A percentile compares a stretch with the other conserved stretches of the same genome.
Conservation (phyloP, 2,113 vertebrate species). For the Martes martes region DNA sequence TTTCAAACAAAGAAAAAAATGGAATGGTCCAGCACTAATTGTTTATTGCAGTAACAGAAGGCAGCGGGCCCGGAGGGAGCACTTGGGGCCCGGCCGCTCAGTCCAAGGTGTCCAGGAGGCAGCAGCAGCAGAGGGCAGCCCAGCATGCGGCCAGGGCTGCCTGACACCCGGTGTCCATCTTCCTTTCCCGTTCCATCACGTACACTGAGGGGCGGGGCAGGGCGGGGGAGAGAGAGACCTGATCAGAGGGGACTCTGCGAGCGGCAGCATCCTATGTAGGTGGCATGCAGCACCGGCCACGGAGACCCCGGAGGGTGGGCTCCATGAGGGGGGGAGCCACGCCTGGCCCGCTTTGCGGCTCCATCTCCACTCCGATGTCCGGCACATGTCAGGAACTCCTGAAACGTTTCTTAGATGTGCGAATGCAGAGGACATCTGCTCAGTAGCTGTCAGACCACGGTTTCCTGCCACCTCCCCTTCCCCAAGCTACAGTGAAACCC, state of each 20-base stretch:
- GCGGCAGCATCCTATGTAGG: neutral
- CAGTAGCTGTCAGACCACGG: neutral
- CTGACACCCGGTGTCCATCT: conserved; percentile 43
- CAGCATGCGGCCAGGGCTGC: conserved; percentile 61
- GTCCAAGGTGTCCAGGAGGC: conserved; percentile 65
- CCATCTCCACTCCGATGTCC: neutral
- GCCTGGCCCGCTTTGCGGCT: neutral
- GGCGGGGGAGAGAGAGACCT: conserved; percentile 50
- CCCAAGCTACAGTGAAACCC: neutral
- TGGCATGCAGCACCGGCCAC: neutral
- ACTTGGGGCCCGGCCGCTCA: conserved; percentile 45
- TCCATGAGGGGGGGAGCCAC: neutral
- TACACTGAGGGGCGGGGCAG: conserved; percentile 28
- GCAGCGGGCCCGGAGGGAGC: neutral
- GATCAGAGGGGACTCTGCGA: conserved; percentile 46
- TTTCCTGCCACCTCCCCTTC: neutral
- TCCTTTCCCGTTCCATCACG: conserved; percentile 45
- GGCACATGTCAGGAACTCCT: neutral
- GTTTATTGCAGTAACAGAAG: conserved; percentile 57
- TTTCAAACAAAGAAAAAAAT: conserved; percentile 39
- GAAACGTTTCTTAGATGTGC: neutral
- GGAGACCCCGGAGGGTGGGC: neutral
- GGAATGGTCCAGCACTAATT: neutral
- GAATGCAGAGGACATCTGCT: neutral
- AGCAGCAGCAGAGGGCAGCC: conserved; percentile 73